These are phyloP conservation scores for Drosophila diplacantha DNA, from an alignment of 2,888 invertebrate genomes.

Conservation along the genomic window DNA sequence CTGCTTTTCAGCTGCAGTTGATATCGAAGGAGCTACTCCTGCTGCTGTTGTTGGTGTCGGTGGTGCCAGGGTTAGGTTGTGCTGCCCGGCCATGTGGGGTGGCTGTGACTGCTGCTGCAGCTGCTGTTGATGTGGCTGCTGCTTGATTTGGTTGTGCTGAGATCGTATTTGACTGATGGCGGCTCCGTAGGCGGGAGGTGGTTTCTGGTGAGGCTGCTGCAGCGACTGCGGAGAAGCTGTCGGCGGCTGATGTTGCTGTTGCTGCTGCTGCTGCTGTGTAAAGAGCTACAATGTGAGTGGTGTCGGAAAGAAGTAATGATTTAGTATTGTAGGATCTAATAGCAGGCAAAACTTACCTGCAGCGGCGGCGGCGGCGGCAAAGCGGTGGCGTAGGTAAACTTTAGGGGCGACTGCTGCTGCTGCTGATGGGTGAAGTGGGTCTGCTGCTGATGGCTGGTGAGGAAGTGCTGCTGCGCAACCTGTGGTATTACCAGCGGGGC, in stretches of 20 bases:
- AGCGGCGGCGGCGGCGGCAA: conserved; percentile 73
- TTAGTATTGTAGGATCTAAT: too few relatives aligned
- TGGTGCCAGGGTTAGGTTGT: conserved; percentile 53
- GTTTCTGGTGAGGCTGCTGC: conserved; percentile 71
- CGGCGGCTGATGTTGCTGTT: conserved; percentile 33
- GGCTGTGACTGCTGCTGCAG: conserved; percentile 45
- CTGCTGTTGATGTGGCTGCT: conserved; percentile 50
- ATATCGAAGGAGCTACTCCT: not conserved
- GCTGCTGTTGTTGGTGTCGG: conserved; percentile 38
- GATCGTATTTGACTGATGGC: conserved; percentile 78
- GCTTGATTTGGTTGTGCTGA: conserved; percentile 77
- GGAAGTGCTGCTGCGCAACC: conserved; percentile 54
- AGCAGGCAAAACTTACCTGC: conserved; percentile 61
- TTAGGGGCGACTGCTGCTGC: conserved; percentile 58
- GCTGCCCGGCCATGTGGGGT: conserved; percentile 51
- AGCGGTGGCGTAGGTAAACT: conserved; percentile 66
- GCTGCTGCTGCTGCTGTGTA: conserved; percentile 46
- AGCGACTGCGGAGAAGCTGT: conserved; percentile 25
- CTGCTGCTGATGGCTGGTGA: conserved; percentile 44
- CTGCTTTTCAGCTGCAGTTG: conserved; percentile 45
- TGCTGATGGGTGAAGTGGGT: conserved; percentile 50
- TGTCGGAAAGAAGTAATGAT: not conserved
- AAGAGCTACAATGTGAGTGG: conserved; percentile 62
- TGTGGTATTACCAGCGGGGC: conserved; percentile 60
- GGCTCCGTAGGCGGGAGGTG: conserved; percentile 77